Base-by-base conservation (phyloP, 2,888 invertebrate genomes). In the Drosophila nr. perissopoda region DNA sequence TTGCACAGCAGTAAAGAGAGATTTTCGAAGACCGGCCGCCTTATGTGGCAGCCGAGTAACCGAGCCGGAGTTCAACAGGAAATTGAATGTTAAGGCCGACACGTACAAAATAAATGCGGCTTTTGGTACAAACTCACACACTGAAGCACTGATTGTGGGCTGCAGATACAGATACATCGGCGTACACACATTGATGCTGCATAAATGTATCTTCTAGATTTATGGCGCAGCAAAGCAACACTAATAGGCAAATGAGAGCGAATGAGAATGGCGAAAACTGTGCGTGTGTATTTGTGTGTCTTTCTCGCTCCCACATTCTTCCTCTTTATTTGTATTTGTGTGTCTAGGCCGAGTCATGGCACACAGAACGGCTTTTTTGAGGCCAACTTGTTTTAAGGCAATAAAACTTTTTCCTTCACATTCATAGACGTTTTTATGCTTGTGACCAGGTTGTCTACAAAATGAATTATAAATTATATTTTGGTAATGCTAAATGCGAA, bases 381-480 rank as follows among this genome's bases (percentile, higher is more conserved):
- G 82, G 81, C 69, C 79, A 67, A 71, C 63, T 83, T 81, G 81
- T 79, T 81, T 72, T 83, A 87, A 79, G 87, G 89, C 79, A 87
- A 84, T 84, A 84, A 84, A 84, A 84, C 87, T 70, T 81, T 83
- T 76, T 68, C 63, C 70, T 72, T 82, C 79, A 68, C 80, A 82
- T 82, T 86, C 79, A 87, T 76, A 79, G 82, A 81, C 71, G 76
- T 66, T 86, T 81, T 89, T 83, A 81, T 86, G 86, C 73, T 70
- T 71, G 54, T 64, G 81, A 64, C 80, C 69, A 65, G 69, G 69
- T 74, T 79, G 75, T 79, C 82, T 70, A 58, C 64, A 48, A 65
- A 66, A 79, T 86, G 84, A 88, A 74, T 85, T 89, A 89, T 85
- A 83, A 89, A 85, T 57, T 57, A 89, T 82, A 88, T 85, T 82